Conservation (phyloP, 2,888 invertebrate species). For the Papilio protenor region DNA sequence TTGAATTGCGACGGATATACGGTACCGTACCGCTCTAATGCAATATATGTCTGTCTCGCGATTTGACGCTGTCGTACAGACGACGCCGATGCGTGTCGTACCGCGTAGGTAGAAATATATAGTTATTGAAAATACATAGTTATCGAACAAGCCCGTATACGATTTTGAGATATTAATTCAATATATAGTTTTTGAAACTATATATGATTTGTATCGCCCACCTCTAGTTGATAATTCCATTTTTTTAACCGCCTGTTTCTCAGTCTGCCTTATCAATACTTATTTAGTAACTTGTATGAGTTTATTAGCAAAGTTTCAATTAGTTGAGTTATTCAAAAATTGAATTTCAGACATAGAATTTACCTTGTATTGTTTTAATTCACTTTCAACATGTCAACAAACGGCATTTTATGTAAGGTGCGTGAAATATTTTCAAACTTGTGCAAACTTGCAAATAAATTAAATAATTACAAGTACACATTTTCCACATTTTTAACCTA, state of each 20-base stretch:
- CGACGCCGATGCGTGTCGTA: too few relatives aligned
- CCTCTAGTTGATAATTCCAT: not conserved
- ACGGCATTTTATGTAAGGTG: conserved; percentile 48
- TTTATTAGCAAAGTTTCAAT: not conserved
- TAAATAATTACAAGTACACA: not conserved
- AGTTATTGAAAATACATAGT: too few relatives aligned
- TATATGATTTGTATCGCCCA: too few relatives aligned
- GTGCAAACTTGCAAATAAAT: not conserved
- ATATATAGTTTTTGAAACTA: too few relatives aligned
- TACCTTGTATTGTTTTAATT: not conserved
- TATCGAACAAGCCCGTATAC: too few relatives aligned
- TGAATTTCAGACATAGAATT: not conserved
- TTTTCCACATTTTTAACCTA: not conserved
- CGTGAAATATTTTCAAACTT: conserved; percentile 17
- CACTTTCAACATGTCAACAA: conserved; percentile 45
- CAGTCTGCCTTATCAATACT: not conserved
- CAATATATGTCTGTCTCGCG: too few relatives aligned
- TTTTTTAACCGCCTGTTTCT: not conserved
- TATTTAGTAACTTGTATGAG: not conserved
- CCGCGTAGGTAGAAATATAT: too few relatives aligned
- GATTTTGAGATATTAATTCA: too few relatives aligned
- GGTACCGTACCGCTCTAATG: too few relatives aligned
- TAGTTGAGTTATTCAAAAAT: not conserved
- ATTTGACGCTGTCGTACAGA: too few relatives aligned
- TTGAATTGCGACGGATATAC: too few relatives aligned